Base-by-base conservation (phyloP, 1,140 invertebrate species). In the Chironomus tepperi region DNA sequence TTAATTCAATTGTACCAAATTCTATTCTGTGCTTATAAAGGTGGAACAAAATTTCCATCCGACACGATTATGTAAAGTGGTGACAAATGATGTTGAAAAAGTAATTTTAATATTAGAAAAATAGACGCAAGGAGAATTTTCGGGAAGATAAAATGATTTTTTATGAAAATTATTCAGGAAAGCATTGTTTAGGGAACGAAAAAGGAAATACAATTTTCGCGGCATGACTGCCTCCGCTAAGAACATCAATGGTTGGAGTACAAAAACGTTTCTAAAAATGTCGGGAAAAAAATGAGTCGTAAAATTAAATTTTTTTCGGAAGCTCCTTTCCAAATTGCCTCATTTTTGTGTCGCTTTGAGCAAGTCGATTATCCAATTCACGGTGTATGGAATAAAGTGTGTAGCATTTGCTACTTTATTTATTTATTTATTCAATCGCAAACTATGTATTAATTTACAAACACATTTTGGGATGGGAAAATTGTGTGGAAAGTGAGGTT, bases 21-120 rank as follows among this genome's bases (percentile, higher is more conserved):
- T 57, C n/a, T n/a, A 57, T n/a, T 57, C n/a, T 57, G 12, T 57
- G 47, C 47, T 57, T 12, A 57, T 5, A 57, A 12, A 57, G n/a
- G n/a, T 57, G 47, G 47, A 57, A 57, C 12, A 57, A 57, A 15
- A 12, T 57, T 57, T 57, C 24, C 24, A 34, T 57, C 47, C 47
- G 47, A 57, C 47, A 57, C 47, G n/a, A 57, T 57, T 57, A 57
- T 70, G 65, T 70, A 70, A 70, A 70, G 65, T 70, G 65, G 16
- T 70, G 65, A 70, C 65, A 70, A 70, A 70, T 70, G 65, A 70
- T 70, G 65, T 70, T 9, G 19, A 70, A 57, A n/a, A 34, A 57
- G 15, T 57, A 57, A 70, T 70, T 70, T 18, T 9, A 70, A 70
- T 70, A n/a, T 57, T n/a, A 57, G 47, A 15, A 15, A 57, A 15